These are phyloP conservation scores for Mya arenaria DNA, from an alignment of 1,140 invertebrate species.

Conservation along the genomic window DNA sequence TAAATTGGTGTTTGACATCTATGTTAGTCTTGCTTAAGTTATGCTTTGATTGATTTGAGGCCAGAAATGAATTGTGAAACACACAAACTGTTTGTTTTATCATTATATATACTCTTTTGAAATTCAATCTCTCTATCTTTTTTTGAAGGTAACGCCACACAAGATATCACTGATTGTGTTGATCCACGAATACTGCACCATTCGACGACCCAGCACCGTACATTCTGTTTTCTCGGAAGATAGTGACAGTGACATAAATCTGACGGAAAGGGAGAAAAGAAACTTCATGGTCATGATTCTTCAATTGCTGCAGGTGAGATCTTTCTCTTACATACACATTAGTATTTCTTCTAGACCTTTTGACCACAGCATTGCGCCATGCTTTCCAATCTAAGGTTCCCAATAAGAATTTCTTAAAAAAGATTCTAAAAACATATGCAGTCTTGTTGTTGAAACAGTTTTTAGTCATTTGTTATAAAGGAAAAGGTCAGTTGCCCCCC, in stretches of 20 bases:
- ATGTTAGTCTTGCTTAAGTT: too few species aligned
- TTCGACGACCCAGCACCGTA: constrained; percentile 46
- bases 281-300: constrained; percentile 77
- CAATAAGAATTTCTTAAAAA: too few species aligned
- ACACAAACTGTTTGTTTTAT: too few species aligned
- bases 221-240: constrained; percentile 14
- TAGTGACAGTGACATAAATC: constrained; percentile 33
- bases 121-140: too few species aligned
- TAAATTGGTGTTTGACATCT: too few species aligned
- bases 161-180: constrained; percentile 77
- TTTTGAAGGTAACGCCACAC: constrained; percentile 74
- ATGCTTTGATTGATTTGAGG: too few species aligned
- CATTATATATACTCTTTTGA: too few species aligned
- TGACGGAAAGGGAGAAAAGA: constrained; percentile 72
- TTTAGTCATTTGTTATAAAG: too few species aligned
- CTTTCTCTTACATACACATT: not conserved
- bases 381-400: not conserved
- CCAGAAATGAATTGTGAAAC: too few species aligned
- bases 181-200: constrained; percentile 74
- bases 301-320: constrained; percentile 76
- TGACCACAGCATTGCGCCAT: not conserved
- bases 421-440: too few species aligned
- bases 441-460: too few species aligned
- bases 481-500: too few species aligned
- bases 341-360: not conserved